phyloP scores from a whole-genome alignment of 1,140 invertebrate genomes.

The Caenorhabditis remanei region DNA sequence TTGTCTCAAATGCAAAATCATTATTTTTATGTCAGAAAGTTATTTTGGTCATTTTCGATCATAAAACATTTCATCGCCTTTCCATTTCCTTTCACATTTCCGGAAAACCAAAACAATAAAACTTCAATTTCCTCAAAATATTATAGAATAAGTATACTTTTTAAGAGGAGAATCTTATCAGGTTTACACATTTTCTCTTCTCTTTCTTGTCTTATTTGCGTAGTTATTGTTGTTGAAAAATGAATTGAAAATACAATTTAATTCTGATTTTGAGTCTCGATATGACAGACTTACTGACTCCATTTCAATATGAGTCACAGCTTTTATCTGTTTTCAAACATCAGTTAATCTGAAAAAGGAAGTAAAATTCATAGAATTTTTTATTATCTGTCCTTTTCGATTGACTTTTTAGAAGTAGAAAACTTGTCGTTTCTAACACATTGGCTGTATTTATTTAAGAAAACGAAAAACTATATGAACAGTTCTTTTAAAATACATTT shows the following conservation, averaged over 20 bases:
- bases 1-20: slow-evolving; percentile 1
- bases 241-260: neutral
- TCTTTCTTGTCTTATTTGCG: neutral
- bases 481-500: too few species aligned
- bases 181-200: neutral
- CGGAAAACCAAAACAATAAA: slow-evolving; percentile 20
- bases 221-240: neutral
- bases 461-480: too few species aligned
- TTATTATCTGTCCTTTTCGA: neutral
- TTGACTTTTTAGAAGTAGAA: too few species aligned
- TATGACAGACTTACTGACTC: slow-evolving; percentile 19
- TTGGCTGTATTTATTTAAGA: too few species aligned
- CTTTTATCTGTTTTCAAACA: neutral
- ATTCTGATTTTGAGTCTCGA: slow-evolving; percentile 19
- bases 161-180: neutral
- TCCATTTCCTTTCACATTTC: neutral
- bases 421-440: too few species aligned
- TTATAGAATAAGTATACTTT: neutral
- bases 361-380: neutral
- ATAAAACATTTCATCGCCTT: slow-evolving; percentile 2
- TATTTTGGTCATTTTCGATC: neutral
- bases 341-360: slow-evolving; percentile 4
- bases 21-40: slow-evolving; percentile 5
- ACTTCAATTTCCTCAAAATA: neutral
- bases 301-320: neutral